Evolutionary conservation across 92 coral and sea anemone genomes (phyloP), one percentile per base, ranked within the genome.

Genomic region (Zoanthus sansibaricus): DNA sequence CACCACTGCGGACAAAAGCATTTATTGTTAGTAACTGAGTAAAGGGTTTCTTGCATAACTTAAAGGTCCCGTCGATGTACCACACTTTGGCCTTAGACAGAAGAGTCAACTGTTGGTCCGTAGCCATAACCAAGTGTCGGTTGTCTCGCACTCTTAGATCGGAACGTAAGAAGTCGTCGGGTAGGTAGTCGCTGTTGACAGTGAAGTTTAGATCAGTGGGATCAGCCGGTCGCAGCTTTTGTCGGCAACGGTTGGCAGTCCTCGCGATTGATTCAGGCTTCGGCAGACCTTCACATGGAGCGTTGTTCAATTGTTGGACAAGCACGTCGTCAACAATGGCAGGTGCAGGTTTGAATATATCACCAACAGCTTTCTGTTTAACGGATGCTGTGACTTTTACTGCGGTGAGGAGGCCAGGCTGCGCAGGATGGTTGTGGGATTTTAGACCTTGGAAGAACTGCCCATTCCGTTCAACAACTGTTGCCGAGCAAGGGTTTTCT

Each of bases 401-500:
- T 7, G 72, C 72, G 30, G 71, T 66, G 0, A 59, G 69, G 48
- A 25, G 62, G 32, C 84, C 84, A 79, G 68, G 62, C 33, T 58
- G 37, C 4, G 46, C 84, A 17, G 66, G 51, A 30, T 59, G 84
- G 59, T 75, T 75, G 11, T 75, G 79, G 12, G 31, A 25, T 5
- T 20, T 47, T 8, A 7, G 0, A 45, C 84, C 84, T 2, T 71
- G 71, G 49, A 66, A 7, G 84, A 79, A 79, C 30, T 59, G 71
- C 13, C 84, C 84, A 20, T 58, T 64, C 71, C 37, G 70, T 45
- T 18, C 44, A 14, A 79, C 31, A 1, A 79, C 69, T 15, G 71
- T 49, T 25, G 83, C 83, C 70, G 6, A 32, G 21, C 83, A 77
- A 18, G 51, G 42, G 83, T 77, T 77, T 61, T 32, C 72, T 79